Conservation (phyloP, 2,888 invertebrate genomes). For the Masnerella sp. region DNA sequence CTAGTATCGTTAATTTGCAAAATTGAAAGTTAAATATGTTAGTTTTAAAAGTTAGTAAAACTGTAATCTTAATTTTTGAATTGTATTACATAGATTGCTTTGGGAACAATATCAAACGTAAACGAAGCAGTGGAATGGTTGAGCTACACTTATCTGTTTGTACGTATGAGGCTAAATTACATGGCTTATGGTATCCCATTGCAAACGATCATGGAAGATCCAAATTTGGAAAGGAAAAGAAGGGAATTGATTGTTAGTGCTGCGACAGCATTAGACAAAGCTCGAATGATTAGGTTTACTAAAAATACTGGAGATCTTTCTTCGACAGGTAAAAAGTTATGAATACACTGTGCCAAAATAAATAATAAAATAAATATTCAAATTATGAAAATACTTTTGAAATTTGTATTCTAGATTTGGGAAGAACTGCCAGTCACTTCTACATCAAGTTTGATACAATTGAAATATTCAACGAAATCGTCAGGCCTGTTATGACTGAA, state of each 20-base stretch:
- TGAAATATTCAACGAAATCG: slow-evolving; percentile 91
- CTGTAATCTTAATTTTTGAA: slow-evolving; percentile 1
- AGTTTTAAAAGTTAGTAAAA: no score
- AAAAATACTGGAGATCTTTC: slow-evolving; percentile 88
- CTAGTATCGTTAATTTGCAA: no score
- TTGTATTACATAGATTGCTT: slow-evolving; percentile 77
- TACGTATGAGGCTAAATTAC: slow-evolving; percentile 95
- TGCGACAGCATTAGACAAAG: slow-evolving; percentile 92
- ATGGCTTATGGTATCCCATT: slow-evolving; percentile 85
- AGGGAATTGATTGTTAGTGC: slow-evolving; percentile 88
- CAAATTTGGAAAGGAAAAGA: slow-evolving; percentile 87
- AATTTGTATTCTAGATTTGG: slow-evolving; percentile 83
- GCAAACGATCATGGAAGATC: slow-evolving; percentile 85
- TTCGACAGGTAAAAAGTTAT: slow-evolving; percentile 80
- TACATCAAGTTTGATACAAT: slow-evolving; percentile 98
- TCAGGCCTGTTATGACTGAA: slow-evolving; percentile 90
- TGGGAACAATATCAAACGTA: slow-evolving; percentile 97
- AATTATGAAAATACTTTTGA: no score
- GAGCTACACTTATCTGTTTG: slow-evolving; percentile 97
- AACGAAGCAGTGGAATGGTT: slow-evolving; percentile 99
- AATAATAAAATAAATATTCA: background rate
- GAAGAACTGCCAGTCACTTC: slow-evolving; percentile 97
- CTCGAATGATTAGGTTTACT: slow-evolving; percentile 96
- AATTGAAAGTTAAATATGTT: no score
- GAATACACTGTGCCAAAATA: background rate